These are phyloP conservation scores for Siniperca knerii DNA, from an alignment of 2,113 vertebrate species.

Conservation along the genomic window DNA sequence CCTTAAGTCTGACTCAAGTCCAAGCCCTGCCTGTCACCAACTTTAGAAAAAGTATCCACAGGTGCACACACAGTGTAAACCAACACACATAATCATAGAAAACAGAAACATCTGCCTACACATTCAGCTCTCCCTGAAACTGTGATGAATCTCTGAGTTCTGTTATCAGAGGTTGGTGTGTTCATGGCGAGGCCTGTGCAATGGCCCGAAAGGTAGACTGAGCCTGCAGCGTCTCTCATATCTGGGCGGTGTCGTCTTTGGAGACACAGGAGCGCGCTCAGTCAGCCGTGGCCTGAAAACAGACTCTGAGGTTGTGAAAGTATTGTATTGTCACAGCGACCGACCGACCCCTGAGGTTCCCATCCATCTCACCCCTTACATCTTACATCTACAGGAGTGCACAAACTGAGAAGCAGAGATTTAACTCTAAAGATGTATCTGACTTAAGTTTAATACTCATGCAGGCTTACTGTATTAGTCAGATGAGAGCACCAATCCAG, in stretches of 20 bases:
- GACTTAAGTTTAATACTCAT: slow-evolving; percentile 5
- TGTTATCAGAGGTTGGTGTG: not conserved
- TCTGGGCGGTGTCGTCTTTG: not conserved
- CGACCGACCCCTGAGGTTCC: not conserved
- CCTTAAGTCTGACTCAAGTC: not conserved
- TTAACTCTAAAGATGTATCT: not conserved
- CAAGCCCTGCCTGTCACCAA: not conserved
- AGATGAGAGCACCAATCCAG: slow-evolving; percentile 29
- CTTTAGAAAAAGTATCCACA: not conserved
- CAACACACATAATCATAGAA: not conserved
- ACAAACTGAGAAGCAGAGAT: not conserved
- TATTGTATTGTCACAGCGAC: slow-evolving; percentile 6
- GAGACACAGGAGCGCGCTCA: slow-evolving; percentile 10
- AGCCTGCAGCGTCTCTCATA: slow-evolving; percentile 14
- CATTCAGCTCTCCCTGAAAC: slow-evolving; percentile 1
- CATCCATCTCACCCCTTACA: slow-evolving; percentile 5
- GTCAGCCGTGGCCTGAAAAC: slow-evolving; percentile 33
- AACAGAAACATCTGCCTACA: not conserved
- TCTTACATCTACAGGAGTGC: not conserved
- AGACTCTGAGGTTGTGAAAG: slow-evolving; percentile 16
- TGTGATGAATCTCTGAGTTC: not conserved
- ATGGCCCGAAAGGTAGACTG: slow-evolving; percentile 13
- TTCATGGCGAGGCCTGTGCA: not conserved
- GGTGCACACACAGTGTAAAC: not conserved
- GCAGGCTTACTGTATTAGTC: slow-evolving; percentile 28